Conservation (phyloP, 2,797 vertebrate species). For the Merluccius polli region DNA sequence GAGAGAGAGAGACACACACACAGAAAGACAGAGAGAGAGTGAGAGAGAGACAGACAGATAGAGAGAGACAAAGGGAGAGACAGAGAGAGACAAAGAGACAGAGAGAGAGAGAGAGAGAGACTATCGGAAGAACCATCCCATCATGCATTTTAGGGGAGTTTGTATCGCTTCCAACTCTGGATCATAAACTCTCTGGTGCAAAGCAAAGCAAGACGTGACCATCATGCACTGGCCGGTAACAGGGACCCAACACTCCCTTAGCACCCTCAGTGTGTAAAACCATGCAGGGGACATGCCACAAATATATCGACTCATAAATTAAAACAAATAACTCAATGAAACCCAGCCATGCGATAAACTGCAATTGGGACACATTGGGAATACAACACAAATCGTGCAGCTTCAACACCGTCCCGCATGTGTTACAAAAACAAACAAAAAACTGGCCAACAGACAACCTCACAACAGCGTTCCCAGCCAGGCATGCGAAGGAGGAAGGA, state of each 20-base stretch:
- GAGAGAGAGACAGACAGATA: neutral
- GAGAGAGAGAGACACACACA: neutral
- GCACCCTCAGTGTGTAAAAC: neutral
- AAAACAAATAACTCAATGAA: neutral
- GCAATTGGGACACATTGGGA: neutral
- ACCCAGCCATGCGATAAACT: neutral
- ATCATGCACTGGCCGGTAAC: neutral
- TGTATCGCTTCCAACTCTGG: too few relatives aligned
- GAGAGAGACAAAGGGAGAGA: neutral
- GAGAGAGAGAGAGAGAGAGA: too few relatives aligned
- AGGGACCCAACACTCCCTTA: neutral
- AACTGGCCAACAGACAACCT: neutral
- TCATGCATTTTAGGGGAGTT: neutral
- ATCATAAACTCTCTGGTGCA: neutral
- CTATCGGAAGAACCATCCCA: too few relatives aligned
- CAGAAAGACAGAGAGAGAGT: neutral
- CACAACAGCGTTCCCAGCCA: too few relatives aligned
- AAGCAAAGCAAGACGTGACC: neutral
- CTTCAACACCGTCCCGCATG: neutral
- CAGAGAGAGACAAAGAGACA: too few relatives aligned
- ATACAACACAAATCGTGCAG: neutral
- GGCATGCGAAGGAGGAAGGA: neutral
- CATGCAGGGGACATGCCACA: neutral
- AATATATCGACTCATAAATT: neutral
- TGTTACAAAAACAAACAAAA: neutral